Percentiles rank a stretch among this genome's conserved stretches.
Evolutionary conservation across 2,888 invertebrate genomes (phyloP).

Genomic region (Nymphalis polychloros): DNA sequence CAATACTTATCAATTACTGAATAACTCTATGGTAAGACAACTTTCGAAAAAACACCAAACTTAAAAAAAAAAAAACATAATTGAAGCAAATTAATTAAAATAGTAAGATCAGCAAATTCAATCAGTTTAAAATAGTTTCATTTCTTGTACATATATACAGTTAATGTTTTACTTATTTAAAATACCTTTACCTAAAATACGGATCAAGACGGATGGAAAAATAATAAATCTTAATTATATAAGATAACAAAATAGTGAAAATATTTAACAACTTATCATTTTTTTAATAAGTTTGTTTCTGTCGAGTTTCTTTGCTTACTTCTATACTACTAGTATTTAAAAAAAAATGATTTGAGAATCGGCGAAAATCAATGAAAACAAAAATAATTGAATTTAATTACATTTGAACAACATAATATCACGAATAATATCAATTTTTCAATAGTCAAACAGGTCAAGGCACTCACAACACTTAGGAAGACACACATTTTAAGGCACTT

Average conservation of each 20-base stretch:
- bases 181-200: too few species aligned
- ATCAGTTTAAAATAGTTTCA: background rate
- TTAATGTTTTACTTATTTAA: too few species aligned
- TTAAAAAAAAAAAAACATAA: background rate
- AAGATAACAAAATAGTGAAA: too few species aligned
- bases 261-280: too few species aligned
- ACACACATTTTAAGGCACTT: conserved; percentile 21
- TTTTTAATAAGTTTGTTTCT: too few species aligned
- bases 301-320: too few species aligned
- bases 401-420: conserved; percentile 19
- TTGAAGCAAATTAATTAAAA: background rate
- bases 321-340: too few species aligned
- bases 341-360: too few species aligned
- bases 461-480: conserved; percentile 17
- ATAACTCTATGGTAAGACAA: background rate
- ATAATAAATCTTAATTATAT: too few species aligned
- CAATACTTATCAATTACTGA: background rate
- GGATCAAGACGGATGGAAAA: too few species aligned
- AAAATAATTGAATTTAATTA: background rate
- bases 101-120: background rate
- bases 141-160: too few species aligned
- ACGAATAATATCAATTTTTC: conserved; percentile 16
- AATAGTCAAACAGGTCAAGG: conserved; percentile 12
- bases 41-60: background rate
- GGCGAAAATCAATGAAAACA: too few species aligned